Conservation (phyloP, 2,113 vertebrate species). For the Theropithecus gelada region DNA sequence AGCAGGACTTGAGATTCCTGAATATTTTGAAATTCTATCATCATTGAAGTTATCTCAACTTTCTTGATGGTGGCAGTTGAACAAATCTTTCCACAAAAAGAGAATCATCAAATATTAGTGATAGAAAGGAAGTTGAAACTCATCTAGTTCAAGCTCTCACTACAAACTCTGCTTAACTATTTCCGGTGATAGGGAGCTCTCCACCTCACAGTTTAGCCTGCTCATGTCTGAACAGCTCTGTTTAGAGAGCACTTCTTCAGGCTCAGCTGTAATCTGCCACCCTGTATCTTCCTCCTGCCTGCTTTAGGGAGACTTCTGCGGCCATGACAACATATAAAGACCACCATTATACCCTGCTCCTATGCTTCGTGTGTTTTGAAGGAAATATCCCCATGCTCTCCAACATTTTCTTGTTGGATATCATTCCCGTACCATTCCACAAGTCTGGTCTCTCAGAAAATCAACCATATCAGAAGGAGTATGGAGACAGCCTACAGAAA, state of each 20-base stretch:
- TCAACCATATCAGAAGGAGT: not conserved
- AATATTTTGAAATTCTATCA: constrained; percentile 11
- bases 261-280: not conserved
- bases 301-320: not conserved
- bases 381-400: not conserved
- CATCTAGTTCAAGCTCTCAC: not conserved
- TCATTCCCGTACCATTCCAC: not conserved
- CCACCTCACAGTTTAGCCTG: not conserved
- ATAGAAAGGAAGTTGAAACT: not conserved
- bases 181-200: not conserved
- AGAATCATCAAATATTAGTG: not conserved
- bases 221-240: not conserved
- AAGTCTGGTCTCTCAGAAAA: not conserved
- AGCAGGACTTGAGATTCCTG: not conserved
- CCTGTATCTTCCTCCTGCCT: not conserved
- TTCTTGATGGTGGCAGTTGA: not conserved
- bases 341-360: rapidly evolving
- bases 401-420: not conserved
- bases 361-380: not conserved
- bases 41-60: not conserved
- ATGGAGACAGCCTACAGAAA: not conserved
- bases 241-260: not conserved
- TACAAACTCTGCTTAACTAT: not conserved
- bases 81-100: not conserved
- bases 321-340: not conserved